phyloP scores from a whole-genome alignment of 2,113 vertebrate species.

The Xenopus laevis region DNA sequence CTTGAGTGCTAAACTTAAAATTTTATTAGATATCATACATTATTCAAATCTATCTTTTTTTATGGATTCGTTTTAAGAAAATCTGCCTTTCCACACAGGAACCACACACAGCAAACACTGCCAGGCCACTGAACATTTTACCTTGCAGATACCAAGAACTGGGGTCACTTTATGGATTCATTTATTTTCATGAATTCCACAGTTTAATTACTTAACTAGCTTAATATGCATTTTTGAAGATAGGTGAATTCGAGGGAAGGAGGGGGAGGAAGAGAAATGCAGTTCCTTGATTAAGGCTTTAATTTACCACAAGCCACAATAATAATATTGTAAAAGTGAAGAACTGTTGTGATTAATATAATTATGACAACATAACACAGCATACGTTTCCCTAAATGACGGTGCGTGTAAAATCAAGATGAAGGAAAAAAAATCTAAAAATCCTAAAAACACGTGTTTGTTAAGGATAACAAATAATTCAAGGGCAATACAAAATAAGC shows the following conservation, averaged over 20 bases:
- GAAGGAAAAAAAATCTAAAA: too few species aligned
- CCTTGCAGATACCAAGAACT: background rate
- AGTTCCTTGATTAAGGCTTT: conserved; percentile 39
- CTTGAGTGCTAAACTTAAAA: too few species aligned
- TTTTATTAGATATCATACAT: too few species aligned
- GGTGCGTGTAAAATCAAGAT: too few species aligned
- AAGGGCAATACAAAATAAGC: too few species aligned
- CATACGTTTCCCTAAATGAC: conserved; percentile 1
- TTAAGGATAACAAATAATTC: too few species aligned
- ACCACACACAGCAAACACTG: too few species aligned
- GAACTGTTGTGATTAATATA: conserved; percentile 42
- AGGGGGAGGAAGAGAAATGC: conserved; percentile 5
- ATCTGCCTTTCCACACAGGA: too few species aligned
- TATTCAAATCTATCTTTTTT: too few species aligned
- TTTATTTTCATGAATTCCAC: conserved; percentile 14
- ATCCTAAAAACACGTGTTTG: too few species aligned
- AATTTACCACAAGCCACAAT: conserved; percentile 37
- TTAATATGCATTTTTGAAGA: conserved; percentile 40
- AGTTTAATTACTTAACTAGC: conserved; percentile 30
- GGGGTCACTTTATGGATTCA: conserved; percentile 19
- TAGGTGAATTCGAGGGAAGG: conserved; percentile 18
- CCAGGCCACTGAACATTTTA: too few species aligned
- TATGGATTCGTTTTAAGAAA: too few species aligned
- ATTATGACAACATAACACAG: conserved; percentile 35
- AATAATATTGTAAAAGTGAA: conserved; percentile 43